Evolutionary conservation across 1,140 invertebrate genomes (phyloP).

Genomic region (Hirudo medicinalis): DNA sequence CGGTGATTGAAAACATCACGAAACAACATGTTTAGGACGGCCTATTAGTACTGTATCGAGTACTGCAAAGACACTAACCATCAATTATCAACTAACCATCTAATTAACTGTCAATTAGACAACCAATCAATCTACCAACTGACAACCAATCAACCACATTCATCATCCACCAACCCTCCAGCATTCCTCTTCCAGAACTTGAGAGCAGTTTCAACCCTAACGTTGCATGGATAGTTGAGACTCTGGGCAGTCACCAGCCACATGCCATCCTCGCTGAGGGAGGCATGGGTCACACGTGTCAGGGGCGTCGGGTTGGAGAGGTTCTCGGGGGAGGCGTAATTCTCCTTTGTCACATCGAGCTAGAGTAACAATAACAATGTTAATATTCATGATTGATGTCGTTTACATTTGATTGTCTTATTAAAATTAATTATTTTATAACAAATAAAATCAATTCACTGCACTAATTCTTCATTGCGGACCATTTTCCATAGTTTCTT

Average conservation of each 20-base stretch:
- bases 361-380: not conserved
- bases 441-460: not conserved
- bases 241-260: not conserved
- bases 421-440: no score
- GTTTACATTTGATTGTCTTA: no score
- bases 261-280: not conserved
- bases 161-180: slow-evolving; percentile 3
- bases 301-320: not conserved
- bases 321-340: slow-evolving; percentile 5
- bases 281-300: not conserved
- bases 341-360: slow-evolving; percentile 2
- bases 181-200: slow-evolving; percentile 5
- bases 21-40: no score
- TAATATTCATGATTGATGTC: no score
- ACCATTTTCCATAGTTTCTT: no score
- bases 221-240: not conserved
- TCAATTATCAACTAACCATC: no score
- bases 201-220: not conserved
- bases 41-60: no score
- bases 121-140: no score
- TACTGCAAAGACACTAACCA: no score
- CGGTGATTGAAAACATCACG: no score
- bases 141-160: not conserved
- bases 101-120: no score
- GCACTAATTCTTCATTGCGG: not conserved